These are phyloP conservation scores for Blastomussa wellsi DNA, from an alignment of 92 coral and sea anemone species.

Conservation along the genomic window DNA sequence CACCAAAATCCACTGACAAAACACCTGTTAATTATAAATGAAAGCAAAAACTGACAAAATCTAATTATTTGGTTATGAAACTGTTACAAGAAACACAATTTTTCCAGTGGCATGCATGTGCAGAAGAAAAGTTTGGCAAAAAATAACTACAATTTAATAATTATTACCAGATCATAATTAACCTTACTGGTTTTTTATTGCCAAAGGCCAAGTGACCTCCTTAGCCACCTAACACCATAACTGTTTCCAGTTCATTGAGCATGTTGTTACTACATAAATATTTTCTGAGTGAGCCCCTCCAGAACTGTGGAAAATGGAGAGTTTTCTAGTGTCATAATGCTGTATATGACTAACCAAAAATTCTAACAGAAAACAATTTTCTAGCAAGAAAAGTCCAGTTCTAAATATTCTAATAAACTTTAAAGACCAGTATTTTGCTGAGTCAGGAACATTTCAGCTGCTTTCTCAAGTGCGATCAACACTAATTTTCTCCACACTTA, in stretches of 20 bases:
- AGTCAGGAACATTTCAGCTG: not conserved
- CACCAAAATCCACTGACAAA: slow-evolving; percentile 12
- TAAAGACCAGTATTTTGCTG: not conserved
- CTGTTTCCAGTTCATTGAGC: slow-evolving; percentile 25
- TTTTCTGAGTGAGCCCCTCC: slow-evolving; percentile 27
- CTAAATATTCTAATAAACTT: not conserved
- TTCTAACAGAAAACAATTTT: not conserved
- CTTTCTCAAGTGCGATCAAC: not conserved
- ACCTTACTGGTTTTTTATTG: not conserved
- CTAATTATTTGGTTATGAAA: not conserved
- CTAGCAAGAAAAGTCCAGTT: too few species aligned
- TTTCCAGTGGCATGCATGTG: not conserved
- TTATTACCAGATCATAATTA: too few species aligned
- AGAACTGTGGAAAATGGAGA: not conserved
- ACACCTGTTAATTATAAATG: slow-evolving; percentile 11
- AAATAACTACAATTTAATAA: not conserved
- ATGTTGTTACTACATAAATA: slow-evolving; percentile 24
- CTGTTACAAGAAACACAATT: not conserved
- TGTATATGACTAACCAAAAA: not conserved
- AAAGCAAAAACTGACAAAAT: not conserved
- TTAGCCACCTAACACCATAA: slow-evolving; percentile 14
- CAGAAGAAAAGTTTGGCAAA: not conserved
- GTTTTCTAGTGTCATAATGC: not conserved
- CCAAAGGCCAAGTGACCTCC: slow-evolving; percentile 6
- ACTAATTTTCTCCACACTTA: not conserved